phyloP scores from a whole-genome alignment of 2,888 invertebrate species.

The Priocnemis perturbator region DNA sequence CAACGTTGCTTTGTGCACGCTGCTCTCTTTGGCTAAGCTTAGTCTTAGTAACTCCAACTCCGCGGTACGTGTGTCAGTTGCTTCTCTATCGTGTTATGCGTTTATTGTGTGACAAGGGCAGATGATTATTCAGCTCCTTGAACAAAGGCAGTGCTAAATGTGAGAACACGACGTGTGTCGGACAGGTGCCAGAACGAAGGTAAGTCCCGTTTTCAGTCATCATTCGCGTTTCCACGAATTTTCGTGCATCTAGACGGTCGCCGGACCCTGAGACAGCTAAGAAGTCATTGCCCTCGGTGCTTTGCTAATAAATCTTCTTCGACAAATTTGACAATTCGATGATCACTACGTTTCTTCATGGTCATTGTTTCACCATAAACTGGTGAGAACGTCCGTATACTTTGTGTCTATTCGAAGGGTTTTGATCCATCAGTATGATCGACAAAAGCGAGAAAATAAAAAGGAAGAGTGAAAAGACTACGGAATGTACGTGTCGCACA shows the following conservation, averaged over 20 bases:
- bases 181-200: constrained; percentile 4
- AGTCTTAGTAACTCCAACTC: constrained; percentile 10
- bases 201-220: constrained; percentile 16
- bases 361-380: neutral
- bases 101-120: neutral
- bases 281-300: constrained; percentile 2
- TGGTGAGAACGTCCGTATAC: neutral
- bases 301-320: neutral
- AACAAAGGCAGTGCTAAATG: constrained; percentile 43
- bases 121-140: constrained; percentile 27
- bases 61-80: constrained; percentile 36
- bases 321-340: neutral
- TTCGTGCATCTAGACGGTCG: neutral
- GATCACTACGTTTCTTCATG: neutral
- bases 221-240: neutral
- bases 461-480: too few relatives aligned
- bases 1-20: too few relatives aligned
- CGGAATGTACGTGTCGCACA: too few relatives aligned
- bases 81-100: constrained; percentile 20
- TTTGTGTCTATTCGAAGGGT: neutral
- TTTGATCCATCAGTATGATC: neutral
- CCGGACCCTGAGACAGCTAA: neutral
- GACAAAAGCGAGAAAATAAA: too few relatives aligned
- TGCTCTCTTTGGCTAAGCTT: too few relatives aligned
- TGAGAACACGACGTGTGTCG: constrained; percentile 11